These are phyloP conservation scores for Phyllotreta striolata DNA, from an alignment of 2,888 invertebrate genomes.

Conservation along the genomic window DNA sequence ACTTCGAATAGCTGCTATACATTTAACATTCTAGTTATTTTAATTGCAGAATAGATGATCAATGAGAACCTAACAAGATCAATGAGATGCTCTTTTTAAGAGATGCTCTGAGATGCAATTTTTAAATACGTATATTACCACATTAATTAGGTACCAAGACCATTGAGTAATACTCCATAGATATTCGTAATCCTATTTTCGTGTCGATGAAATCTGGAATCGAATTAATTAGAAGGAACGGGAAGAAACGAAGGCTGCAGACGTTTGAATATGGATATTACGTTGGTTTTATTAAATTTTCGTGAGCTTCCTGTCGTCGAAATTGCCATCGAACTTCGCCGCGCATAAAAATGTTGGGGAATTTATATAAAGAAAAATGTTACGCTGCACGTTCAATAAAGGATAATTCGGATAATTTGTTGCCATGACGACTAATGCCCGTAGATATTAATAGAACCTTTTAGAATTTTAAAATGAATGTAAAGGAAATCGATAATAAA, in stretches of 20 bases:
- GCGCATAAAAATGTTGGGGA: neutral
- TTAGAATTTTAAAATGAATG: neutral
- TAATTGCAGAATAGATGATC: too few species aligned
- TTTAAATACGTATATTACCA: too few species aligned
- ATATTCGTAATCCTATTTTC: too few species aligned
- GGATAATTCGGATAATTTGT: slow-evolving; percentile 21
- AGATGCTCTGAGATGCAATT: too few species aligned
- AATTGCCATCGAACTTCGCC: slow-evolving; percentile 6
- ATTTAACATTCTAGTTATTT: too few species aligned
- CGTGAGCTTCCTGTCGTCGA: neutral
- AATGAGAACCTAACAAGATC: too few species aligned
- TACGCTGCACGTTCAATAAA: neutral
- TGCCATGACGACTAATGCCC: slow-evolving; percentile 20
- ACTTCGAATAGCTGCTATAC: too few species aligned
- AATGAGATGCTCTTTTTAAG: too few species aligned
- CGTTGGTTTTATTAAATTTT: neutral
- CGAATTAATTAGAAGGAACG: neutral
- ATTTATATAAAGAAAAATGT: neutral
- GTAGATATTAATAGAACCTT: slow-evolving; percentile 8
- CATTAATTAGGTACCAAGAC: too few species aligned
- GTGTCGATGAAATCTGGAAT: too few species aligned
- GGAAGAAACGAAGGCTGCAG: neutral
- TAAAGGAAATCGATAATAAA: too few species aligned
- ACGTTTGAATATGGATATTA: neutral
- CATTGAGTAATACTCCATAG: too few species aligned